A percentile compares a stretch with the other conserved stretches of the same genome.
phyloP scores from a whole-genome alignment of 2,888 invertebrate species.

The Heteropelma amictum region DNA sequence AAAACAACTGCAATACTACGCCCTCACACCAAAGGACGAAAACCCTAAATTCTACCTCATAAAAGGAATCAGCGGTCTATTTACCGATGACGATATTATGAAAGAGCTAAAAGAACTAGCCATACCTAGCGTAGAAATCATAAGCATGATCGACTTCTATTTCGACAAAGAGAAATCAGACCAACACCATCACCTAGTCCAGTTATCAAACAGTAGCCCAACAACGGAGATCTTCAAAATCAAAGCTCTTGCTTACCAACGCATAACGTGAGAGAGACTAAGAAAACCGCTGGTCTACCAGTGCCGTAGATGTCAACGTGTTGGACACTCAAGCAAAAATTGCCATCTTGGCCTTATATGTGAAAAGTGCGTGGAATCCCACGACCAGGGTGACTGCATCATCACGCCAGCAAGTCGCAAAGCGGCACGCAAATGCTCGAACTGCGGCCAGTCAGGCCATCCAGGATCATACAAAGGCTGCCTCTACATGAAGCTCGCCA shows the following conservation, averaged over 20 bases:
- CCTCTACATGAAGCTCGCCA: conserved; percentile 8
- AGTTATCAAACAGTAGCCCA: neutral
- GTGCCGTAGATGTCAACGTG: neutral
- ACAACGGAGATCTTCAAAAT: neutral
- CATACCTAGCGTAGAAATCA: neutral
- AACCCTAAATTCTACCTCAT: conserved; percentile 2
- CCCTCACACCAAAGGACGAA: neutral
- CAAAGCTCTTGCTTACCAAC: neutral
- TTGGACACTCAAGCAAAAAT: neutral
- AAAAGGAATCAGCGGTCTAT: neutral
- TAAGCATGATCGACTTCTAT: neutral
- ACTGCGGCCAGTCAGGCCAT: conserved; percentile 22
- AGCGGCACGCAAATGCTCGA: conserved; percentile 8
- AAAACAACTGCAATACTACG: neutral
- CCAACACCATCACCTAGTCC: neutral
- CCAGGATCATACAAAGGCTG: conserved; percentile 31
- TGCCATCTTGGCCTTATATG: neutral
- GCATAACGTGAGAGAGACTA: neutral
- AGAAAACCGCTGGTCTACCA: neutral
- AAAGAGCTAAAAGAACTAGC: neutral
- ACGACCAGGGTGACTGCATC: neutral
- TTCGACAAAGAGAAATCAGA: neutral
- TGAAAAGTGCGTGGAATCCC: neutral
- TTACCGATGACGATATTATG: conserved; percentile 13
- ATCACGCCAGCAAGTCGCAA: neutral